Conservation (phyloP, 2,113 vertebrate genomes). For the Hiodon tergisus region DNA sequence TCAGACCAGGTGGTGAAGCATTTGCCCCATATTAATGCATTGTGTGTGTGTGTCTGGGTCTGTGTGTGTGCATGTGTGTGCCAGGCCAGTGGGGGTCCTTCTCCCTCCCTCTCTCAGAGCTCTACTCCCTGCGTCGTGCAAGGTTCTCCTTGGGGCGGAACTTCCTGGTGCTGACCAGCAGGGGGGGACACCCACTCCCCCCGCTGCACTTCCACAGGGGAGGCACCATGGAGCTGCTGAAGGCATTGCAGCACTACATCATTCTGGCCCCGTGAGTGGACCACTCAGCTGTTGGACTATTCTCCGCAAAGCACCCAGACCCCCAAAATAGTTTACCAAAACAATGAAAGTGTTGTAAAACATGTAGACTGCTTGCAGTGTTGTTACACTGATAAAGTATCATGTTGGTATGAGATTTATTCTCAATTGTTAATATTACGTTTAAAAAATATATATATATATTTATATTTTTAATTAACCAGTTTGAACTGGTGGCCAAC, state of each 20-base stretch:
- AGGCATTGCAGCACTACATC: slow-evolving; percentile 74
- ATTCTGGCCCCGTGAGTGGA: slow-evolving; percentile 65
- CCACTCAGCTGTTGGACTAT: fast-evolving
- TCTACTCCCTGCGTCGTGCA: slow-evolving; percentile 78
- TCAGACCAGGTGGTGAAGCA: background rate
- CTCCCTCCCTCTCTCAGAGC: slow-evolving; percentile 77
- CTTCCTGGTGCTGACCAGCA: slow-evolving; percentile 80
- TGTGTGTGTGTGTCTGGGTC: slow-evolving; percentile 1
- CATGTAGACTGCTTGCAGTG: too few relatives aligned
- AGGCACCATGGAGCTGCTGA: slow-evolving; percentile 76
- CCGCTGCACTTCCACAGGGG: slow-evolving; percentile 84
- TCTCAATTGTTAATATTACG: background rate
- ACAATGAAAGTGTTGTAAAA: too few relatives aligned
- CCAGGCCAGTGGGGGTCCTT: slow-evolving; percentile 75
- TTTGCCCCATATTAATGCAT: background rate
- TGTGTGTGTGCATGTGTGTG: slow-evolving; percentile 10
- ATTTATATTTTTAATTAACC: background rate
- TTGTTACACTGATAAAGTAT: too few relatives aligned
- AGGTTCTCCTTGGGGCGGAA: slow-evolving; percentile 82
- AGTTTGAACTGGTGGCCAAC: too few relatives aligned
- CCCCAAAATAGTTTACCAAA: too few relatives aligned
- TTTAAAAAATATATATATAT: background rate
- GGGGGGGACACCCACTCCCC: slow-evolving; percentile 76
- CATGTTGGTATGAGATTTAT: too few relatives aligned
- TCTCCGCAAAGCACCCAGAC: background rate